phyloP scores from a whole-genome alignment of 2,113 vertebrate species.

The Pluvialis apricaria region DNA sequence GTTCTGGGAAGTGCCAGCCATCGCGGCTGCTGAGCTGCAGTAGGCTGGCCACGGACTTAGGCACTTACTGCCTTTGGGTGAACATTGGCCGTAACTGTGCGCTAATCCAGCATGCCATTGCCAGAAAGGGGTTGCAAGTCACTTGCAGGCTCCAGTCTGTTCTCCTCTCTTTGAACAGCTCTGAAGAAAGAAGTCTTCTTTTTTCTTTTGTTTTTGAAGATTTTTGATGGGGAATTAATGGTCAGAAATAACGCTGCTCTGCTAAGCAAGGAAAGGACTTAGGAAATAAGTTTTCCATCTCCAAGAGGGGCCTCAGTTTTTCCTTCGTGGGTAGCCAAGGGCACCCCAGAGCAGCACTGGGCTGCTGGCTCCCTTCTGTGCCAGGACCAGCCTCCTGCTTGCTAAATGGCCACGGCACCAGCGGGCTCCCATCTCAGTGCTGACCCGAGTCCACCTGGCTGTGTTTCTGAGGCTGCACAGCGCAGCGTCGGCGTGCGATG shows the following conservation, averaged over 20 bases:
- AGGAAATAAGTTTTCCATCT: background rate
- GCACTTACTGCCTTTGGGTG: background rate
- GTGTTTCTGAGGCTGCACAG: background rate
- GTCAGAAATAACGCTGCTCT: background rate
- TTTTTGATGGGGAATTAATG: background rate
- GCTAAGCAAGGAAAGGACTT: background rate
- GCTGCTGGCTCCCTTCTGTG: background rate
- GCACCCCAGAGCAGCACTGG: background rate
- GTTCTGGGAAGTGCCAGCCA: background rate
- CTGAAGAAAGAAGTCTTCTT: background rate
- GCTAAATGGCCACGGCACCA: background rate
- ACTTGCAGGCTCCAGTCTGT: background rate
- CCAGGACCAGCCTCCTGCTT: background rate
- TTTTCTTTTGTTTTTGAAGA: background rate
- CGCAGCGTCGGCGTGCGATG: rapidly evolving
- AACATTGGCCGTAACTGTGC: background rate
- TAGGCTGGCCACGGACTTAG: background rate
- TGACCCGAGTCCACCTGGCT: background rate
- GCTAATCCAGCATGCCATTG: background rate
- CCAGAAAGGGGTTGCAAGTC: background rate
- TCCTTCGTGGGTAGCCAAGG: background rate
- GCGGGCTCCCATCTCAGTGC: background rate
- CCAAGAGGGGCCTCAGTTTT: background rate
- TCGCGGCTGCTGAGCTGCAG: rapidly evolving
- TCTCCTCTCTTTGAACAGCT: background rate